These are phyloP conservation scores for Boulengeromyrus knoepffleri DNA, from an alignment of 2,113 vertebrate genomes.

Conservation along the genomic window DNA sequence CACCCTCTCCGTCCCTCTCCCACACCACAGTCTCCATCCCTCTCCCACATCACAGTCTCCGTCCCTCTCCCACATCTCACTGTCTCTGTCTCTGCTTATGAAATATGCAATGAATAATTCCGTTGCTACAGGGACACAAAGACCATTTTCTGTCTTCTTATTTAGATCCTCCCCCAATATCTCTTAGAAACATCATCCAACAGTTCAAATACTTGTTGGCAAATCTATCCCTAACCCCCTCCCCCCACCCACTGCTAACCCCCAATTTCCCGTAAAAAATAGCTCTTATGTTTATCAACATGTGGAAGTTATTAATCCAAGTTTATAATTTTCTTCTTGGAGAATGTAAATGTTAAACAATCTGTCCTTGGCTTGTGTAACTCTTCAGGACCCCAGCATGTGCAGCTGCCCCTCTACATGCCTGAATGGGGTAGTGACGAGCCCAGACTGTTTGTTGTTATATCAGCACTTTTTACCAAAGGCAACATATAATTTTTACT, in stretches of 20 bases:
- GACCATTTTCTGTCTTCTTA: background rate
- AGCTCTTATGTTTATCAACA: background rate
- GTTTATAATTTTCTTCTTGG: conserved; percentile 4
- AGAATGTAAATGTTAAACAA: conserved; percentile 9
- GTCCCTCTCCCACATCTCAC: background rate
- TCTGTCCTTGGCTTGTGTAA: conserved; percentile 1
- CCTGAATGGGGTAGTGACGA: background rate
- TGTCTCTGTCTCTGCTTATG: background rate
- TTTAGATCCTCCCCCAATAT: background rate
- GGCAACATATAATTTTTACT: background rate
- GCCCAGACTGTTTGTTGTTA: background rate
- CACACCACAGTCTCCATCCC: too few species aligned
- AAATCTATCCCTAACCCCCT: background rate
- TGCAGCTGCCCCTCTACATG: background rate
- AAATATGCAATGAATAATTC: background rate
- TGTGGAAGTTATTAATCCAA: conserved; percentile 8
- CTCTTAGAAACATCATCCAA: background rate
- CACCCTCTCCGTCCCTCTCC: too few species aligned
- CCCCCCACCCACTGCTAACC: background rate
- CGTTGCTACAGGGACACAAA: background rate
- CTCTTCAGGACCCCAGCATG: background rate
- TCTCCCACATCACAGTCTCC: background rate
- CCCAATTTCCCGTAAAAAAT: background rate
- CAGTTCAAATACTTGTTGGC: background rate
- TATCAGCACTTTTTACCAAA: background rate